phyloP scores from a whole-genome alignment of 2,797 vertebrate genomes.

The Myotis vivesi region DNA sequence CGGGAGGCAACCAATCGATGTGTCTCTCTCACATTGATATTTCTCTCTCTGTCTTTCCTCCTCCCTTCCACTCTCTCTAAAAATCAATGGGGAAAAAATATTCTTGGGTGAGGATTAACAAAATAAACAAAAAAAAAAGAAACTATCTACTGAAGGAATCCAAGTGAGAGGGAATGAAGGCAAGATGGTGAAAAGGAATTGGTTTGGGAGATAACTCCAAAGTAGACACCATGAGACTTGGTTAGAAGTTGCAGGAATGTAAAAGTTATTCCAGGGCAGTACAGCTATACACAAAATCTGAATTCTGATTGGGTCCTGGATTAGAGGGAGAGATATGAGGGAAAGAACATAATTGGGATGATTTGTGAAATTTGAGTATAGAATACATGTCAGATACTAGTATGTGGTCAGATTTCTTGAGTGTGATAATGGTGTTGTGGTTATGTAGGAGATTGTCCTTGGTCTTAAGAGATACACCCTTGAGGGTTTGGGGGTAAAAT shows the following conservation, averaged over 20 bases:
- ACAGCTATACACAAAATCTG: background rate
- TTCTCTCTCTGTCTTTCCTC: background rate
- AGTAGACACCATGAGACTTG: background rate
- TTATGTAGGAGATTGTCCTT: background rate
- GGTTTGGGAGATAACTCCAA: background rate
- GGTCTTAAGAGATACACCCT: background rate
- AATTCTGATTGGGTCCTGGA: background rate
- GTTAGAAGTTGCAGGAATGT: constrained; percentile 12
- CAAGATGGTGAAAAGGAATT: background rate
- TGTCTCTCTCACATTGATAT: background rate
- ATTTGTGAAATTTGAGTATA: background rate
- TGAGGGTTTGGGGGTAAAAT: background rate
- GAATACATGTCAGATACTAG: background rate
- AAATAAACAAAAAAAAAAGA: too few relatives aligned
- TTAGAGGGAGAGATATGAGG: background rate
- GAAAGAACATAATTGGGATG: background rate
- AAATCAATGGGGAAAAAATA: background rate
- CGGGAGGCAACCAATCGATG: background rate
- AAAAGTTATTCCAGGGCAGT: background rate
- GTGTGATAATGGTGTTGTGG: background rate
- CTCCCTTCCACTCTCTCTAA: background rate
- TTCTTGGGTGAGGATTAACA: background rate
- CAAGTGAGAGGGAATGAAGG: background rate
- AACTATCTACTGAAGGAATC: background rate
- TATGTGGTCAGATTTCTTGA: background rate